Base-by-base conservation (phyloP, 2,888 invertebrate genomes). In the Hedya salicella region DNA sequence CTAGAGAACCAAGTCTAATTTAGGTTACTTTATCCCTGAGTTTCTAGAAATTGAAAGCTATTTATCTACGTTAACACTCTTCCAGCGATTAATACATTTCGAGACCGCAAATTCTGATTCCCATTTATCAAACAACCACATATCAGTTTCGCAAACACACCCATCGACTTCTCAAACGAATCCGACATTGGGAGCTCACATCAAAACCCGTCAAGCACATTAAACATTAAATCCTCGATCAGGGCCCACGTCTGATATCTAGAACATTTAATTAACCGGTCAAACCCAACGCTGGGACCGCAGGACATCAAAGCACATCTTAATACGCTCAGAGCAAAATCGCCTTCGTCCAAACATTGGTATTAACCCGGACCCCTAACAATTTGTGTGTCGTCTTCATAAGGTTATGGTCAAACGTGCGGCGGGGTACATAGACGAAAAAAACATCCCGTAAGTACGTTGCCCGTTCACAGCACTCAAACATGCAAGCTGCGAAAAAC, bases 291-390 rank as follows among this genome's bases (percentile, higher is more conserved):
- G 80, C 77, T 80, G 75, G 80, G 78, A 82, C 85, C 83, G 81
- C 87, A 85, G 80, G 87, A 89, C 89, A 88, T 91, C 91, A 91
- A 91, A 91, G 89, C 85, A 83, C 85, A 86, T 87, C 88, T 87
- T 87, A 89, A 89, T 88, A 87, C 87, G 87, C 88, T 86, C 86
- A 82, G 81, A 88, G 88, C 86, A 76, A 86, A 86, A 88, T 87
- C 87, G 87, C 83, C 88, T 78, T 78, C 71, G 76, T 79, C 80
- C 80, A 85, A 85, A 85, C 88, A 87, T 86, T 77, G 86, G 85
- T 80, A 85, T 82, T 80, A 82, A 74, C 75, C 78, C 54, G 25
- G 17, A 44, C 70, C 78, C 81, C 83, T 76, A 76, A 80, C 86
- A 86, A 83, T 82, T 86, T 82, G 82, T 80, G 77, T 83, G 78